Evolutionary conservation across 2,888 invertebrate genomes (phyloP).

Genomic region (Eupeodes latifasciatus): DNA sequence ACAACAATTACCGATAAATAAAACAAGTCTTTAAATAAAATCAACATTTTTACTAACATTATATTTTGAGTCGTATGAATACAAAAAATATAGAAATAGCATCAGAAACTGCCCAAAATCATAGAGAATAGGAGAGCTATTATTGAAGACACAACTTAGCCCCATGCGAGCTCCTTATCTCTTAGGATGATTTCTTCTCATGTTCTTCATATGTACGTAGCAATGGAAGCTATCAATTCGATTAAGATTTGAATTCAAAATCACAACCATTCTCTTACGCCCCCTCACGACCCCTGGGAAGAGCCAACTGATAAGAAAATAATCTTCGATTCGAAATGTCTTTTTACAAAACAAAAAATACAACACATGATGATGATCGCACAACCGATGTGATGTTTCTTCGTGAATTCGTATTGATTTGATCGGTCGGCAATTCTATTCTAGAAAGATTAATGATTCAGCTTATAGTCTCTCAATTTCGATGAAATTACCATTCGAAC

Average conservation of each 20-base stretch:
- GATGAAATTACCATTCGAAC: conserved; percentile 61
- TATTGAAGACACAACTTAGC: background rate
- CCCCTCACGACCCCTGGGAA: conserved; percentile 33
- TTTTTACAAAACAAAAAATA: background rate
- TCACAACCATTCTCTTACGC: conserved; percentile 15
- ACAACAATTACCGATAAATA: too few relatives aligned
- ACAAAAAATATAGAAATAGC: too few relatives aligned
- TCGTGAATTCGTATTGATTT: conserved; percentile 34
- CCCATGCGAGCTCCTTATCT: background rate
- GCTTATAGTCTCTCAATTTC: conserved; percentile 29
- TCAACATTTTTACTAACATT: too few relatives aligned
- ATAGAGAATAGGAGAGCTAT: too few relatives aligned
- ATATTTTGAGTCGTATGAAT: too few relatives aligned
- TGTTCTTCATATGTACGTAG: background rate
- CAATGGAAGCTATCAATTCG: conserved; percentile 30
- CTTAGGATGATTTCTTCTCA: background rate
- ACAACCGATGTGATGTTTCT: background rate
- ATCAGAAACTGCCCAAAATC: too few relatives aligned
- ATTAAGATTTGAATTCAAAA: conserved; percentile 23
- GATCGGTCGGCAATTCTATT: conserved; percentile 47
- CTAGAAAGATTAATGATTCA: conserved; percentile 24
- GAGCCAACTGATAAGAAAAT: conserved; percentile 67
- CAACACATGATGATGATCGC: conserved; percentile 50
- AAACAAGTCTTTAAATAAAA: too few relatives aligned
- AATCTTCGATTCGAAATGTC: conserved; percentile 47